Evolutionary conservation across 2,888 invertebrate species (phyloP).

Genomic region (Perdita meconis): DNA sequence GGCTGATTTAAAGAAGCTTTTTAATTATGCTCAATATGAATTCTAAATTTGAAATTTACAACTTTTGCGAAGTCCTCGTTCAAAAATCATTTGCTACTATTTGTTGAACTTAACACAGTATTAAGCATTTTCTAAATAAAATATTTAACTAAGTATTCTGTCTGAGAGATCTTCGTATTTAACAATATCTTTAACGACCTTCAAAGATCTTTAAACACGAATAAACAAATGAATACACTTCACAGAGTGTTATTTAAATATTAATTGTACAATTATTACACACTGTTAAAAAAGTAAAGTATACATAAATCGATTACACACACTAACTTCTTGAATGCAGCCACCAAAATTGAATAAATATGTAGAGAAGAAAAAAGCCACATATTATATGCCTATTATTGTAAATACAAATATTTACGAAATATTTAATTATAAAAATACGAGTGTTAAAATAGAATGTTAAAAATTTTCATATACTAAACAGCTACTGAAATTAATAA

Average conservation of each 20-base stretch:
- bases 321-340: conserved; percentile 67
- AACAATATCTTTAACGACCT: no score
- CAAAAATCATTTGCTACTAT: not conserved
- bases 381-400: conserved; percentile 24
- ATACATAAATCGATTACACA: conserved; percentile 3
- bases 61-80: not conserved
- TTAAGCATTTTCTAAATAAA: not conserved
- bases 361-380: conserved; percentile 43
- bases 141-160: not conserved
- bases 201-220: no score
- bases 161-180: not conserved
- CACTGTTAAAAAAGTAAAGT: conserved; percentile 22
- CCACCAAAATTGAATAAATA: conserved; percentile 61
- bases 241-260: conserved; percentile 11
- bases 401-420: conserved; percentile 24
- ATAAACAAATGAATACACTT: not conserved
- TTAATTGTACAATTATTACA: conserved; percentile 28
- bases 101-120: not conserved
- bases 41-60: not conserved
- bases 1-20: conserved; percentile 67
- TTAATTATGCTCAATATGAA: not conserved
- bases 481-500: conserved; percentile 42
- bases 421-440: conserved; percentile 41
- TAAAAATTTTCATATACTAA: conserved; percentile 37
- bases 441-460: conserved; percentile 40